Evolutionary conservation across 2,888 invertebrate genomes (phyloP).

Genomic region (Leptodirus hochenwartii): DNA sequence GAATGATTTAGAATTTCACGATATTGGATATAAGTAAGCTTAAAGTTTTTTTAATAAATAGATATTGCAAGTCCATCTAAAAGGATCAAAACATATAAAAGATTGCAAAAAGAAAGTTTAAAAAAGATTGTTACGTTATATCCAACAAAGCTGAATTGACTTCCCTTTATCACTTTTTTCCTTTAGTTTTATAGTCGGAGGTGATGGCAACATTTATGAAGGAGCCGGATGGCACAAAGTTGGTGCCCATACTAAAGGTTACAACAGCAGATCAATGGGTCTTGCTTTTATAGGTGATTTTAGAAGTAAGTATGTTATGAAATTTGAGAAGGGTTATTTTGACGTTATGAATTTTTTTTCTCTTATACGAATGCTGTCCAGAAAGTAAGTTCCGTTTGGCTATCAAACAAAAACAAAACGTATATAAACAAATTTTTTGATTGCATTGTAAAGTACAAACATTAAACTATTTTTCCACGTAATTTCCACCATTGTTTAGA

Average conservation of each 20-base stretch:
- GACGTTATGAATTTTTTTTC: not conserved
- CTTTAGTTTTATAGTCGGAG: constrained; percentile 37
- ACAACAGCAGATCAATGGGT: constrained; percentile 33
- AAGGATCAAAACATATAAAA: not conserved
- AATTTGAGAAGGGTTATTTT: constrained; percentile 3
- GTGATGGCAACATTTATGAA: constrained; percentile 40
- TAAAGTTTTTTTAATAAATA: not conserved
- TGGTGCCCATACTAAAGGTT: constrained; percentile 36
- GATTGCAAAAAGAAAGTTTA: too few relatives aligned
- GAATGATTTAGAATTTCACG: constrained; percentile 28
- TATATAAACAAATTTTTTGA: too few relatives aligned
- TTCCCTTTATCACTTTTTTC: too few relatives aligned
- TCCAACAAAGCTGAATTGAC: too few relatives aligned
- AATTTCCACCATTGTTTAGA: too few relatives aligned
- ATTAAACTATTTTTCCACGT: too few relatives aligned
- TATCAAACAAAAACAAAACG: too few relatives aligned
- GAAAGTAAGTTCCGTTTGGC: too few relatives aligned
- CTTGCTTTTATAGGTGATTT: constrained; percentile 40
- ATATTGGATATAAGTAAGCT: constrained; percentile 41
- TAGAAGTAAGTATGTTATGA: constrained; percentile 22
- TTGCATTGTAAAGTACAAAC: too few relatives aligned
- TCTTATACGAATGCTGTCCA: too few relatives aligned
- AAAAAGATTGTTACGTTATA: too few relatives aligned
- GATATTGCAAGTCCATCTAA: not conserved
- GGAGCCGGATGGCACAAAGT: constrained; percentile 37